Percentiles rank a stretch among this genome's conserved stretches.
Evolutionary conservation across 2,888 invertebrate species (phyloP).

Genomic region (Eristalinus sepulchralis): DNA sequence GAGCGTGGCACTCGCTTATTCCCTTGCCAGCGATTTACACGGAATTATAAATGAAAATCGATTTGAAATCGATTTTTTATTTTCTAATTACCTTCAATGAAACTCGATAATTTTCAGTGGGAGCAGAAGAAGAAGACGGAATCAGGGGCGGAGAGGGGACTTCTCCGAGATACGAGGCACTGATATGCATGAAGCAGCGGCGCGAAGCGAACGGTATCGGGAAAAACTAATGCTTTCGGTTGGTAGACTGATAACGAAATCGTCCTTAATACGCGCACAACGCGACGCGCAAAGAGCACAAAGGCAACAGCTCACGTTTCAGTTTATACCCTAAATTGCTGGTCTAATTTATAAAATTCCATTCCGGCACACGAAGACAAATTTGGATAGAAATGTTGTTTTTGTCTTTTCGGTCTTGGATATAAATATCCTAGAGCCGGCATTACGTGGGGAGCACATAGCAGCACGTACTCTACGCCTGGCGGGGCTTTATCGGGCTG

Average conservation of each 20-base stretch:
- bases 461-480: slow-evolving; percentile 15
- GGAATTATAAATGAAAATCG: slow-evolving; percentile 44
- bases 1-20: neutral
- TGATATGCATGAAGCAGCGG: neutral
- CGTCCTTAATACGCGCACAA: neutral
- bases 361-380: slow-evolving; percentile 25
- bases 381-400: slow-evolving; percentile 26
- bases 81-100: slow-evolving; percentile 22
- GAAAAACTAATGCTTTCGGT: neutral
- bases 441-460: neutral
- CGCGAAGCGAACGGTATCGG: neutral
- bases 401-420: slow-evolving; percentile 26
- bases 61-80: slow-evolving; percentile 20
- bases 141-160: neutral
- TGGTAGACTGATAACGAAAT: slow-evolving; percentile 15
- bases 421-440: slow-evolving; percentile 25
- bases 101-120: slow-evolving; percentile 10
- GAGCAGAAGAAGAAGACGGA: neutral
- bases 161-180: neutral
- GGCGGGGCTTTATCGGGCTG: slow-evolving; percentile 24
- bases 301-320: slow-evolving; percentile 24
- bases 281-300: neutral
- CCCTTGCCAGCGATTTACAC: neutral
- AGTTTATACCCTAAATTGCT: slow-evolving; percentile 34
- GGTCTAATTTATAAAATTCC: slow-evolving; percentile 47